These are phyloP conservation scores for Hyla sarda DNA, from an alignment of 2,113 vertebrate species.

Conservation along the genomic window DNA sequence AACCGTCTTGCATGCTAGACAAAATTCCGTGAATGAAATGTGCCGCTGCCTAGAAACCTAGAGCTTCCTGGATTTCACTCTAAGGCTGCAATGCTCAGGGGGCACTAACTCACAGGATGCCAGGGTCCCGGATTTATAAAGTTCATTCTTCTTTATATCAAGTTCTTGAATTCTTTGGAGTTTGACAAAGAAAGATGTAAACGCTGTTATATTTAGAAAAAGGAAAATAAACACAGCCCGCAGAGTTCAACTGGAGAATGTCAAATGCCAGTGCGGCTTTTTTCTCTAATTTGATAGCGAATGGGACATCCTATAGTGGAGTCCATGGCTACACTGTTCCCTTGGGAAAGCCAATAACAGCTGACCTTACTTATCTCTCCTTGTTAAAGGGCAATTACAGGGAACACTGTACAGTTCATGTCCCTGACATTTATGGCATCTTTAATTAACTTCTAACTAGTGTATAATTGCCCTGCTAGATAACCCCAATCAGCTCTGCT, in stretches of 20 bases:
- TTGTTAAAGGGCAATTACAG: constrained; percentile 15
- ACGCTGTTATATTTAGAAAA: constrained; percentile 50
- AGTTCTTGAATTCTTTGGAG: neutral
- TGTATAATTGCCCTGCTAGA: constrained; percentile 8
- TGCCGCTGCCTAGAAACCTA: constrained; percentile 40
- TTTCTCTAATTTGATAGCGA: constrained; percentile 2
- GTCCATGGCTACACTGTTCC: constrained; percentile 33
- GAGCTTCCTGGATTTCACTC: constrained; percentile 35
- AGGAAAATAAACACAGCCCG: neutral
- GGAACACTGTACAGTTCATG: constrained; percentile 40
- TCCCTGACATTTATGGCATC: constrained; percentile 25
- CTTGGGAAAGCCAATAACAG: constrained; percentile 48
- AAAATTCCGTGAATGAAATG: constrained; percentile 45
- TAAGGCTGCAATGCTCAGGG: constrained; percentile 3
- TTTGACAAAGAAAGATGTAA: constrained; percentile 22
- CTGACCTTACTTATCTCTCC: constrained; percentile 45
- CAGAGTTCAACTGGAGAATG: constrained; percentile 40
- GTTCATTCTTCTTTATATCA: constrained; percentile 17
- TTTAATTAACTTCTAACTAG: constrained; percentile 28
- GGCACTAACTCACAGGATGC: constrained; percentile 26
- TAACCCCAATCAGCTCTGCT: constrained; percentile 10
- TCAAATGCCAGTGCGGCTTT: constrained; percentile 30
- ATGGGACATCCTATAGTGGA: neutral
- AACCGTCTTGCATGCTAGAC: constrained; percentile 52
- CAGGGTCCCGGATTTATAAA: constrained; percentile 13